A percentile compares a stretch with the other conserved stretches of the same genome.
Evolutionary conservation across 1,140 invertebrate genomes (phyloP).

Genomic region (Habropoda laboriosa): DNA sequence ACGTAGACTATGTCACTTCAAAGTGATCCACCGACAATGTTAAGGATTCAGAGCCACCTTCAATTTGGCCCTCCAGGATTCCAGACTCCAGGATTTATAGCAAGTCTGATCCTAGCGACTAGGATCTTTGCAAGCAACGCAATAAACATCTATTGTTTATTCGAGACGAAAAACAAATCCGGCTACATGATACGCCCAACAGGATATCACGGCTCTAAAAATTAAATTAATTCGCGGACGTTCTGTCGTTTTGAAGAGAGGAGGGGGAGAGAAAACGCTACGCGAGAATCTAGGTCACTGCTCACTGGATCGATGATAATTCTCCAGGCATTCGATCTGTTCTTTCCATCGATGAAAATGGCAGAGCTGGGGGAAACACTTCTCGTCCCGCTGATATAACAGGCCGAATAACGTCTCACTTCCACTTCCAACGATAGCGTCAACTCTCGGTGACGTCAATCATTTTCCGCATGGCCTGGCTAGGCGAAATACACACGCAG

Average conservation of each 20-base stretch:
- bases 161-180: no score
- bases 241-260: not conserved
- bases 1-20: no score
- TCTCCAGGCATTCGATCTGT: slow-evolving; percentile 17
- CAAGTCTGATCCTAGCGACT: no score
- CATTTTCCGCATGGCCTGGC: slow-evolving; percentile 53
- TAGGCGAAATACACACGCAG: not conserved
- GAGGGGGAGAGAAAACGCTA: not conserved
- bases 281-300: not conserved
- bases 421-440: slow-evolving; percentile 42
- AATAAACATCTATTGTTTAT: no score
- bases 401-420: slow-evolving; percentile 28
- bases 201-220: no score
- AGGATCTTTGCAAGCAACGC: no score
- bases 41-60: no score
- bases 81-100: no score
- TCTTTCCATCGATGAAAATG: no score
- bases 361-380: slow-evolving; percentile 29
- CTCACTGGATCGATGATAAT: slow-evolving; percentile 22
- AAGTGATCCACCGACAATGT: no score
- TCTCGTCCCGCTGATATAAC: slow-evolving; percentile 29
- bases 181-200: no score
- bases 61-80: no score
- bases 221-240: slow-evolving; percentile 16
- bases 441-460: slow-evolving; percentile 57